Evolutionary conservation across 1,140 invertebrate species (phyloP).

Genomic region (Physella acuta): DNA sequence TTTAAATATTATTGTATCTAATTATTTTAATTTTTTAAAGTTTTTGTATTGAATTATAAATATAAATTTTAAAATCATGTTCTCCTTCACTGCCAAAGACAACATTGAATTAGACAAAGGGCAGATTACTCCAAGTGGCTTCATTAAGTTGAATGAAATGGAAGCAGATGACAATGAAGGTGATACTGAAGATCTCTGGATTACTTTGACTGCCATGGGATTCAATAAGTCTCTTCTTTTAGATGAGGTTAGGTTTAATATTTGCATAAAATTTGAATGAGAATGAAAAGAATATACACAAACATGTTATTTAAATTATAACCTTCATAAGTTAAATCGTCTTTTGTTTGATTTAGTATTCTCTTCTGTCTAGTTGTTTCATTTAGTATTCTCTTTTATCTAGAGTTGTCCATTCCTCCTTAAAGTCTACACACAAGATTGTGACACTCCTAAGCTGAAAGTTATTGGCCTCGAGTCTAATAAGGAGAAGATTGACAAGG

Average conservation of each 20-base stretch:
- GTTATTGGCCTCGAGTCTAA: slow-evolving; percentile 39
- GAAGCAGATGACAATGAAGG: slow-evolving; percentile 61
- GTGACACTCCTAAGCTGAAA: slow-evolving; percentile 41
- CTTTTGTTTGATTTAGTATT: background rate
- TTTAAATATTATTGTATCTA: no score
- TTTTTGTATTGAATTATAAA: no score
- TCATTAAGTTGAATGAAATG: slow-evolving; percentile 59
- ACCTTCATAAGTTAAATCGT: background rate
- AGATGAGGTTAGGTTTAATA: slow-evolving; percentile 58
- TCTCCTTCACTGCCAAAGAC: no score
- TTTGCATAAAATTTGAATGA: no score
- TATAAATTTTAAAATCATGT: no score
- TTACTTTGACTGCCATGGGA: slow-evolving; percentile 59
- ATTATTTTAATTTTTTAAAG: no score
- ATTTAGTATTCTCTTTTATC: background rate
- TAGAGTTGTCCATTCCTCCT: slow-evolving; percentile 54
- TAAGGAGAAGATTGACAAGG: slow-evolving; percentile 32
- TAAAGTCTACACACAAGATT: slow-evolving; percentile 47
- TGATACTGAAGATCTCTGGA: slow-evolving; percentile 60
- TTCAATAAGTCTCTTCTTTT: slow-evolving; percentile 56
- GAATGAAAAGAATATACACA: no score
- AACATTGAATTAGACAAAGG: slow-evolving; percentile 56
- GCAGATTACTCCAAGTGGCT: slow-evolving; percentile 58
- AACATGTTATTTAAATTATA: no score
- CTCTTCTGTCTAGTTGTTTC: background rate